Base-by-base conservation (phyloP, 2,888 invertebrate species). In the Molanna angustata region DNA sequence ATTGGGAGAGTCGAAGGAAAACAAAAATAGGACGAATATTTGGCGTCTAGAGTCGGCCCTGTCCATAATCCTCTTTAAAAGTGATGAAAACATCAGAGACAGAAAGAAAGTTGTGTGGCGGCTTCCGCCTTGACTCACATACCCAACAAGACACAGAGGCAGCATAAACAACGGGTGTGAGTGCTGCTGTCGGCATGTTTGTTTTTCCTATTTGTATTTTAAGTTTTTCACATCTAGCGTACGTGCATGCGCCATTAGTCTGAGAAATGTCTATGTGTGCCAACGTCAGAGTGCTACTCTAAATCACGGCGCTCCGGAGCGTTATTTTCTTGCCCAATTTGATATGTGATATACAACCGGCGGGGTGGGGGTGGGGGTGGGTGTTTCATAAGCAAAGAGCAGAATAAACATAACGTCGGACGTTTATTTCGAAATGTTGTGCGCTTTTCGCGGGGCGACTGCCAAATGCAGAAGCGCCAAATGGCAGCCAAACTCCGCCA, bases 261-360 rank as follows among this genome's bases (percentile, higher is more conserved):
- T 49, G 54, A 55, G 45, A 55, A 55, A 58, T 53, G 52, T 55
- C 55, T 58, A 52, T 46, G 55, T 50, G 52, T 58, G 58, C 58
- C 52, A 57, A 40, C 54, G 57, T 57, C 57, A 54, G 51, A 51
- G 55, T 53, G 58, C 51, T 47, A 31, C 47, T 46, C 40, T 56
- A 56, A 58, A 58, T 58, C 58, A 56, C 58, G 48, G 55, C 33
- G n/a, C n/a, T n/a, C n/a, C 49, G 33, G 52, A 56, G 52, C 53
- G 53, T 56, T 58, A 54, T 54, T 59, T 52, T 59, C 52, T 53
- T 56, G 58, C 58, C 56, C 58, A 59, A 59, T 59, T 59, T 59
- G 58, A 59, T 56, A 52, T 56, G 58, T 59, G 58, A 59, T 59
- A 59, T 59, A 59, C 52, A 56, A 49, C 57, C 20, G 11, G 33